These are phyloP conservation scores for Tachina grossa DNA, from an alignment of 2,888 invertebrate species.

Conservation along the genomic window DNA sequence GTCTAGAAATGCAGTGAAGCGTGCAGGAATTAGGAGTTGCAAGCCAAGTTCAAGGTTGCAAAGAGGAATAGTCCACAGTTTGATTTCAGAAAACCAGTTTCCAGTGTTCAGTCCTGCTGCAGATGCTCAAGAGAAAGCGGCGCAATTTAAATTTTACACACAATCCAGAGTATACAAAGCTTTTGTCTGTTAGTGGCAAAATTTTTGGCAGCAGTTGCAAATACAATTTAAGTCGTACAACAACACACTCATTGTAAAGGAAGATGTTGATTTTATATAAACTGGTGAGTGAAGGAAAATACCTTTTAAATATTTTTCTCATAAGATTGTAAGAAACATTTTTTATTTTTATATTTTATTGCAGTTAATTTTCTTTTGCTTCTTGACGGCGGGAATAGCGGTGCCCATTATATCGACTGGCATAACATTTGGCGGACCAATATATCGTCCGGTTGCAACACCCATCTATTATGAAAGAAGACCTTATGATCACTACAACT, in stretches of 20 bases:
- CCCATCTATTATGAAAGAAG: conserved; percentile 58
- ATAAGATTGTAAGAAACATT: not conserved
- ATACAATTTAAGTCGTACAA: conserved; percentile 13
- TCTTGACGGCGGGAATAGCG: conserved; percentile 15
- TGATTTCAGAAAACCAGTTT: conserved; percentile 32
- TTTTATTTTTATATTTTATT: conserved; percentile 12
- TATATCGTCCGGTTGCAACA: conserved; percentile 42
- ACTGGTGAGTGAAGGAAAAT: conserved; percentile 38
- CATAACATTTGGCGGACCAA: conserved; percentile 62
- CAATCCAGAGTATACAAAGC: conserved; percentile 36
- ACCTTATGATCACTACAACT: conserved; percentile 48
- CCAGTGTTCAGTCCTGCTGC: not conserved
- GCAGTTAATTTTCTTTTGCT: conserved; percentile 51
- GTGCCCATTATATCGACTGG: conserved; percentile 67
- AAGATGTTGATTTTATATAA: conserved; percentile 40
- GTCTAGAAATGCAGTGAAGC: conserved; percentile 4
- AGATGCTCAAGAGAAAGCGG: not conserved
- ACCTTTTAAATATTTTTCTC: not conserved
- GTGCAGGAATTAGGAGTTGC: not conserved
- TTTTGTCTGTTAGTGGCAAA: not conserved
- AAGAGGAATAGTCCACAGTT: not conserved
- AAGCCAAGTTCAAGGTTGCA: conserved; percentile 49
- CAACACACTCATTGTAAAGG: conserved; percentile 25
- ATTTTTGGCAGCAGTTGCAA: conserved; percentile 48
- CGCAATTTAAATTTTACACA: not conserved